Conservation (phyloP, 2,797 vertebrate genomes). For the Scleropages formosus region DNA sequence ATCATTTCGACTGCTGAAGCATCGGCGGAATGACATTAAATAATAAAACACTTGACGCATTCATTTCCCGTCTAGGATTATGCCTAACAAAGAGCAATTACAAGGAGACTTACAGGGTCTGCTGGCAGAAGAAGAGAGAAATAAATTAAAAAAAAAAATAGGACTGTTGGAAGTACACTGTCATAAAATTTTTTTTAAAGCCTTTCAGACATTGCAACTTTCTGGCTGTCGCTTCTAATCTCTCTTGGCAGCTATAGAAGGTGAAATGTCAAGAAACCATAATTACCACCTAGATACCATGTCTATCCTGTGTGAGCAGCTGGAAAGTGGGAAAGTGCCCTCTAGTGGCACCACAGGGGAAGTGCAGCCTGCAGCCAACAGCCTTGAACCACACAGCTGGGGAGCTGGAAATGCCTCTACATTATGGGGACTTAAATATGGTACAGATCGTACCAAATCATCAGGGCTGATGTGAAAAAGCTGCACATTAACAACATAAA, state of each 20-base stretch:
- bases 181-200: conserved; percentile 40
- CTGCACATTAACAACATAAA: background rate
- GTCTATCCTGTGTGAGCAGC: conserved; percentile 22
- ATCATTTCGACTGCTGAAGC: no score
- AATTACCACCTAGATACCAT: conserved; percentile 29
- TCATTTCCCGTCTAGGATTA: conserved; percentile 30
- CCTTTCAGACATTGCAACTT: conserved; percentile 27
- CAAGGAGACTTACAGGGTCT: conserved; percentile 36
- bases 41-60: background rate
- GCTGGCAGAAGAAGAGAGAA: no score
- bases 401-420: background rate
- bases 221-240: conserved; percentile 31
- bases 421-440: background rate
- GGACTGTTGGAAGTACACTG: conserved; percentile 35
- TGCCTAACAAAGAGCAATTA: conserved; percentile 45
- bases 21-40: background rate
- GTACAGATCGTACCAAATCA: background rate
- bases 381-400: background rate
- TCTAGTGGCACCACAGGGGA: conserved; percentile 34
- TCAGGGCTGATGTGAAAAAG: background rate
- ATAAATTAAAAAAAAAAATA: no score
- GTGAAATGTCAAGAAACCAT: conserved; percentile 41
- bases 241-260: conserved; percentile 31
- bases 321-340: conserved; percentile 35
- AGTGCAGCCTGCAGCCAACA: conserved; percentile 26